Base-by-base conservation (phyloP, 1,140 invertebrate genomes). In the Drosophila dunni region DNA sequence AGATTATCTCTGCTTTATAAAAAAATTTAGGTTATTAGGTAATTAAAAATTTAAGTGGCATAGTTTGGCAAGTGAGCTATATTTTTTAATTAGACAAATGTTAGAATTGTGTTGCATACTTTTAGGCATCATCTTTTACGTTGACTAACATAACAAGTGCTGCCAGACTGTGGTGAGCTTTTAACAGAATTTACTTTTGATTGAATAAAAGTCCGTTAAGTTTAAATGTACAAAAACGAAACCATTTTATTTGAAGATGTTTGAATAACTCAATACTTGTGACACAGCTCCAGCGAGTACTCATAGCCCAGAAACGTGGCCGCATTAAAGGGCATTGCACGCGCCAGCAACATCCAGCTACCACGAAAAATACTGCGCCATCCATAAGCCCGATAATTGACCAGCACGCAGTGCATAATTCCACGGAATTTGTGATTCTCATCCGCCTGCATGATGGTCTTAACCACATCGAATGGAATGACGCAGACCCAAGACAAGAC, bases 391-490 rank as follows among this genome's bases (percentile, higher is more conserved):
- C 77, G 92, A 91, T 84, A 95, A 94, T 78, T 92, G 82, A 54
- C 93, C 92, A 64, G 93, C 4, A 92, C 79, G 61, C 91, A 92
- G 67, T 92, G 90, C 24, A 72, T 62, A 33, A 92, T 91, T 24
- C 81, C 90, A 7, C 90, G 75, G 65, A 90, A 92, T 48, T 85
- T 92, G 40, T 81, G 80, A 11, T 93, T 91, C 78, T 94, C 92
- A 58, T 96, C 95, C 1, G 94, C 94, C 92, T 97, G 96, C 64
- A 96, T 94, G 63, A 95, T 91, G 1, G 96, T 96, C 92, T 97
- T 97, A 15, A 97, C 93, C 11, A 96, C 95, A 91, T 97, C 96
- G 7, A 96, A 92, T 0, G 96, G 96, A 75, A 96, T 94, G 9
- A 95, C 94, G 20, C 94, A 93, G 2, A 94, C 91, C 96, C 96